Evolutionary conservation across 2,113 vertebrate genomes (phyloP).

Genomic region (Hypocryptadius cinnamomeus): DNA sequence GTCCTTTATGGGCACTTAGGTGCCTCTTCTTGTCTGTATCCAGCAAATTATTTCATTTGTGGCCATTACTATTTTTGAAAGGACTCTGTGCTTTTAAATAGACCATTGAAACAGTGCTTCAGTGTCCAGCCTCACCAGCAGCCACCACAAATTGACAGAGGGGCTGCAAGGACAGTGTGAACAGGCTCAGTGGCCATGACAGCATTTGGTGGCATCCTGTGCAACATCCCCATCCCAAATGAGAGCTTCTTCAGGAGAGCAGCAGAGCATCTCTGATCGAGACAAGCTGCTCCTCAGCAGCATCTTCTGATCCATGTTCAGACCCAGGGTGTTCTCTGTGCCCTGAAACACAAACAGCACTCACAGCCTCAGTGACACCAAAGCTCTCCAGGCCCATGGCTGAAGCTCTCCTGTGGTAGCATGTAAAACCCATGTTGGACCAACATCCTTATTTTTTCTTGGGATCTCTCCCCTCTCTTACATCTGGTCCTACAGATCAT

Average conservation of each 20-base stretch:
- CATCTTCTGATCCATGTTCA: neutral
- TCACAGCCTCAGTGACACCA: neutral
- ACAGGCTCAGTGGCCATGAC: neutral
- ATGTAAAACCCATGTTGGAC: neutral
- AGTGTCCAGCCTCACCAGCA: neutral
- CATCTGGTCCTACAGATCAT: neutral
- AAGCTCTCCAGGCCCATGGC: neutral
- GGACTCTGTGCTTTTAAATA: neutral
- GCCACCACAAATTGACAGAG: neutral
- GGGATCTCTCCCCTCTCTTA: neutral
- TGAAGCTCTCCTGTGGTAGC: neutral
- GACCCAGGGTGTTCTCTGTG: neutral
- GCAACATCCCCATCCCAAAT: neutral
- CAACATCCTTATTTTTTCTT: neutral
- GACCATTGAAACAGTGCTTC: neutral
- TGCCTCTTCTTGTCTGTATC: neutral
- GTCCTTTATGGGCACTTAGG: neutral
- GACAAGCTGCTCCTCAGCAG: neutral
- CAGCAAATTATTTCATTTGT: neutral
- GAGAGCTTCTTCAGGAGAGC: neutral
- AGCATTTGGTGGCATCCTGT: neutral
- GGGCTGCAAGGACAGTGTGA: neutral
- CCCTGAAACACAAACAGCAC: neutral
- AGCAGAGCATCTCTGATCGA: fast-evolving
- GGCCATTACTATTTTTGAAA: neutral